phyloP scores from a whole-genome alignment of 2,797 vertebrate species.

The Coluber constrictor region DNA sequence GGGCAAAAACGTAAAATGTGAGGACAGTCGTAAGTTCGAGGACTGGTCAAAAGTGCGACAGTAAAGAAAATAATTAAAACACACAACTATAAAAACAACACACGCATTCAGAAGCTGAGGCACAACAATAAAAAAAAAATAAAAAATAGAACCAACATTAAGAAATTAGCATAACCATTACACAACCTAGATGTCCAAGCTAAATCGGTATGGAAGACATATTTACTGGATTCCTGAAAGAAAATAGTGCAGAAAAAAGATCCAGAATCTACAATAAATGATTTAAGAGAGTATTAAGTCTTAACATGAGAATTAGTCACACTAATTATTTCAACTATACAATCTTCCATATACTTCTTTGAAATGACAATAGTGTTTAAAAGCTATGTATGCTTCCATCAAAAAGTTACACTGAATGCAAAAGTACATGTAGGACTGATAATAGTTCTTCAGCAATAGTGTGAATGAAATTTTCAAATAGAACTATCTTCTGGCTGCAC shows the following conservation, averaged over 20 bases:
- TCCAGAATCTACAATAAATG: background rate
- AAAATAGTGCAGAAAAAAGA: background rate
- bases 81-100: background rate
- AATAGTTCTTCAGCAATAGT: constrained; percentile 57
- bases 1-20: no score
- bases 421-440: constrained; percentile 57
- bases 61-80: background rate
- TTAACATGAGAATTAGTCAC: background rate
- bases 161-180: background rate
- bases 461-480: constrained; percentile 78
- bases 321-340: background rate
- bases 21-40: no score
- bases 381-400: constrained; percentile 63
- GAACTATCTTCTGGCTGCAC: constrained; percentile 54
- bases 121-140: background rate
- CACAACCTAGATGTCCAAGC: background rate
- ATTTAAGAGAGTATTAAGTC: background rate
- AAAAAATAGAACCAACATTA: background rate
- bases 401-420: constrained; percentile 65
- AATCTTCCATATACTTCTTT: constrained; percentile 73
- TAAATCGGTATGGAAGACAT: background rate
- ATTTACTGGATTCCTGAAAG: background rate
- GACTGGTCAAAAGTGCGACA: no score
- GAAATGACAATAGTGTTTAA: constrained; percentile 54
- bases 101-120: background rate